Conservation (phyloP, 2,797 vertebrate genomes). For the Sebastes cheni region DNA sequence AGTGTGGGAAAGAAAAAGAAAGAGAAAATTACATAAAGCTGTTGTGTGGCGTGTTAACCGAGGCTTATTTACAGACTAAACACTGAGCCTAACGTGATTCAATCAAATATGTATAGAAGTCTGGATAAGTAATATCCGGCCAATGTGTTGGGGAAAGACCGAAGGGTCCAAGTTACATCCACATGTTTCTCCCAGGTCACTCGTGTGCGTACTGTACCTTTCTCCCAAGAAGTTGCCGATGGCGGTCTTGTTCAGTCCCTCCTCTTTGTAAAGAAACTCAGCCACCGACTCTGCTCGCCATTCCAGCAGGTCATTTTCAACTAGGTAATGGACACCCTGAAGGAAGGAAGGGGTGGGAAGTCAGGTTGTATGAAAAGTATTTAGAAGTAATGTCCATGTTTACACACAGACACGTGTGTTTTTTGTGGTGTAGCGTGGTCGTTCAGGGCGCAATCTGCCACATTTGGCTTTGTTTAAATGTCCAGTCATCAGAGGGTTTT, state of each 20-base stretch:
- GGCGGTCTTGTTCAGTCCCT: constrained; percentile 94
- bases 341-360: neutral
- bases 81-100: too few relatives aligned
- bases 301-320: constrained; percentile 83
- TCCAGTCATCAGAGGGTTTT: neutral
- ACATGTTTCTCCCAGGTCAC: neutral
- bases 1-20: too few relatives aligned
- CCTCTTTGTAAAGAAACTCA: constrained; percentile 92
- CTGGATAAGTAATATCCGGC: too few relatives aligned
- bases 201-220: constrained; percentile 73
- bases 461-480: neutral
- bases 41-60: too few relatives aligned
- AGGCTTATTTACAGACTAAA: too few relatives aligned
- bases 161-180: neutral
- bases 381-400: neutral
- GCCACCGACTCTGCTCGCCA: constrained; percentile 83
- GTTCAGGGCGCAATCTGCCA: neutral
- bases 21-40: too few relatives aligned
- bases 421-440: neutral
- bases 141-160: too few relatives aligned
- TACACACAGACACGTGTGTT: neutral
- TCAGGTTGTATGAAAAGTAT: neutral
- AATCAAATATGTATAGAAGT: too few relatives aligned
- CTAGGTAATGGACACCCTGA: constrained; percentile 89
- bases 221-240: constrained; percentile 92